These are phyloP conservation scores for Scolopax mira DNA, from an alignment of 2,113 vertebrate genomes.

Conservation along the genomic window DNA sequence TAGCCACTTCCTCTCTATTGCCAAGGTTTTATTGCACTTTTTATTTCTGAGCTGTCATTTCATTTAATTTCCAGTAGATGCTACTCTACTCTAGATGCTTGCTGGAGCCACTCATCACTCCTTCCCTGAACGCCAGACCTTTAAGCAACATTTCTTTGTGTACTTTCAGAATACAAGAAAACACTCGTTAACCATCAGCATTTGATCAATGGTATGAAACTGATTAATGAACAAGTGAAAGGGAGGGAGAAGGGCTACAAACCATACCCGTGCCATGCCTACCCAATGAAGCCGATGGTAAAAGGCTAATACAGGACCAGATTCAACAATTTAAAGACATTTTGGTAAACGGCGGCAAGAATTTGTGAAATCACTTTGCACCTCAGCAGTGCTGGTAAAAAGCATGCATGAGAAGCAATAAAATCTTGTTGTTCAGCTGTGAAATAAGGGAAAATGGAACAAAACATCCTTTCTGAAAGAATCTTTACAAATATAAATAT, in stretches of 20 bases:
- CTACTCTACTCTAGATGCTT: neutral
- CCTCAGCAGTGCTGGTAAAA: neutral
- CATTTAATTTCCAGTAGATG: constrained; percentile 7
- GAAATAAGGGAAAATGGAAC: neutral
- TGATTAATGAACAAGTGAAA: neutral
- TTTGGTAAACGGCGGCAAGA: neutral
- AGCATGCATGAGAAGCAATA: neutral
- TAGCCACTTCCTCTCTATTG: neutral
- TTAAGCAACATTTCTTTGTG: neutral
- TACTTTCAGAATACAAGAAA: neutral
- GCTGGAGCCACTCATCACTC: neutral
- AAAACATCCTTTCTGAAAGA: neutral
- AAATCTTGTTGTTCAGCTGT: neutral
- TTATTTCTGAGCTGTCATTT: constrained; percentile 2
- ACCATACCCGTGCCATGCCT: neutral
- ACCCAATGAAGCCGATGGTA: neutral
- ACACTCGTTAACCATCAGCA: neutral
- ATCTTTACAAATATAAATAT: neutral
- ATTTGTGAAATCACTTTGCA: neutral
- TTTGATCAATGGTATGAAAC: neutral
- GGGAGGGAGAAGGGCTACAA: neutral
- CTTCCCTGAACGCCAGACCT: neutral
- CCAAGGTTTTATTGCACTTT: neutral
- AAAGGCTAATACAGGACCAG: neutral
- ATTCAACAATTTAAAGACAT: neutral